These are phyloP conservation scores for Phyto melanocephala DNA, from an alignment of 2,888 invertebrate species.

Conservation along the genomic window DNA sequence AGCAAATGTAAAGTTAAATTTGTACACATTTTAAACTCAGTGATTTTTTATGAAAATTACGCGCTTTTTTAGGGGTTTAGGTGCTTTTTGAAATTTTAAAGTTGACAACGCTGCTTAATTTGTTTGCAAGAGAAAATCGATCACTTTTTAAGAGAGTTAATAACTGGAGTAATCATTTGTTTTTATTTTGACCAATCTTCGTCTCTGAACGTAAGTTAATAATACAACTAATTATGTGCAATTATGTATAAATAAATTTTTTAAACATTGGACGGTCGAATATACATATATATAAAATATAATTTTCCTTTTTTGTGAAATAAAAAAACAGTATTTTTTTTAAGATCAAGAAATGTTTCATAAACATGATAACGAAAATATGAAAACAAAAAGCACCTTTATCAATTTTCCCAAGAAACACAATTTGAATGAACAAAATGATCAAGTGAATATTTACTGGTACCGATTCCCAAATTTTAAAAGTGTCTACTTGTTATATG, in stretches of 20 bases:
- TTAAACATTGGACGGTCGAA: neutral
- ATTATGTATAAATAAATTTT: neutral
- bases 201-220: slow-evolving; percentile 10
- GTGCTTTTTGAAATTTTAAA: no score
- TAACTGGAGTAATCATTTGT: neutral
- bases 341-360: slow-evolving; percentile 16
- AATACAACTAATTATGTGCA: no score
- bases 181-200: neutral
- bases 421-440: neutral
- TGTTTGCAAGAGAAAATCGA: neutral
- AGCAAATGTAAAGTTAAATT: no score
- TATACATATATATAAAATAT: neutral
- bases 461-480: slow-evolving; percentile 28
- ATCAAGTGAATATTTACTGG: slow-evolving; percentile 16
- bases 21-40: no score
- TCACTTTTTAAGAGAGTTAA: neutral
- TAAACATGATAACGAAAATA: slow-evolving; percentile 16
- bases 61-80: no score
- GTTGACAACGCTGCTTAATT: neutral
- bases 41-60: no score
- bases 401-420: slow-evolving; percentile 13
- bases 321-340: neutral
- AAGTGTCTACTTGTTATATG: slow-evolving; percentile 27
- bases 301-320: neutral
- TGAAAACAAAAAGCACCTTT: neutral